These are phyloP conservation scores for Micrasema minimum DNA, from an alignment of 1,140 invertebrate genomes.

Conservation along the genomic window DNA sequence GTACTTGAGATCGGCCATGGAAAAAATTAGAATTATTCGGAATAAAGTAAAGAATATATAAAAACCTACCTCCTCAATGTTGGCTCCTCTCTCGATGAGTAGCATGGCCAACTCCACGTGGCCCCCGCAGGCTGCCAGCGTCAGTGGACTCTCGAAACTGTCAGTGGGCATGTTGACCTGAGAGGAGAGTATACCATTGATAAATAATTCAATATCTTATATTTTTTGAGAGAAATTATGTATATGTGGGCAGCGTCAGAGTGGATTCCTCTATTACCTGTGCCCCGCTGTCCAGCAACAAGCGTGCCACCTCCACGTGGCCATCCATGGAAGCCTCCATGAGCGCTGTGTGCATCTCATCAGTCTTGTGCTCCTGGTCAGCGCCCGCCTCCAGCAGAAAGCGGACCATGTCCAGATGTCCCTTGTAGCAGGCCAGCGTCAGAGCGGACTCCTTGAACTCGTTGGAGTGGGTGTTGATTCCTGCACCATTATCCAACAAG, in stretches of 20 bases:
- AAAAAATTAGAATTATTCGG: too few relatives aligned
- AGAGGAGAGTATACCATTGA: constrained; percentile 12
- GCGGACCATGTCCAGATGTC: constrained; percentile 97
- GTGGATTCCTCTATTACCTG: constrained; percentile 76
- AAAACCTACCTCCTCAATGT: constrained; percentile 95
- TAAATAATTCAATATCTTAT: too few relatives aligned
- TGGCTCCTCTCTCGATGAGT: constrained; percentile 94
- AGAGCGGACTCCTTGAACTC: constrained; percentile 97
- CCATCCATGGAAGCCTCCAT: constrained; percentile 99
- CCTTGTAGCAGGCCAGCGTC: constrained; percentile 98
- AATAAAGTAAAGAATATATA: too few relatives aligned
- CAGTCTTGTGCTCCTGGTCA: constrained; percentile 97
- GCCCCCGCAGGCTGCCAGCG: constrained; percentile 97
- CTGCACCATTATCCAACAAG: constrained; percentile 90
- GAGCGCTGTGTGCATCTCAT: constrained; percentile 99
- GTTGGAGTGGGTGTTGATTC: constrained; percentile 98
- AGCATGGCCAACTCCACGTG: constrained; percentile 97
- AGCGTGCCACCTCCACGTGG: constrained; percentile 93
- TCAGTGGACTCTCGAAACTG: constrained; percentile 98
- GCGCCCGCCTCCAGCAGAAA: constrained; percentile 94
- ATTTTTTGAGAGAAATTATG: too few relatives aligned
- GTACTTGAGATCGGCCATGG: too few relatives aligned
- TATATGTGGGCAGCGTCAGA: too few relatives aligned
- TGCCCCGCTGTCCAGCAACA: constrained; percentile 95
- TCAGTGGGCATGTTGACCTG: constrained; percentile 98